Evolutionary conservation across 2,888 invertebrate genomes (phyloP), one percentile per base, ranked within the genome.

Genomic region (Clusia tigrina): DNA sequence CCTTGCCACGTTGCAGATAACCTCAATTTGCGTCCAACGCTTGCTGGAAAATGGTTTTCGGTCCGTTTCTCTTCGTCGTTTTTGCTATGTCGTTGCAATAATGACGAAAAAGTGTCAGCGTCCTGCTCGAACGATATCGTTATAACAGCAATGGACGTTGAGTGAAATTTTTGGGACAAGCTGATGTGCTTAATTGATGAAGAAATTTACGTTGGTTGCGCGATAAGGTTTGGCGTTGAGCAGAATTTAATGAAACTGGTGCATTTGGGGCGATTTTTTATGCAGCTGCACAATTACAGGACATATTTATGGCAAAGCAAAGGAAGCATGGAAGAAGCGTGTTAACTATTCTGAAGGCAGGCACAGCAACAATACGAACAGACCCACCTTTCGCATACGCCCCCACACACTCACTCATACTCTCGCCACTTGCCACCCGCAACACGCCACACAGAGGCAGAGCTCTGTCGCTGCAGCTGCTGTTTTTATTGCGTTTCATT

Each of bases 21-120:
- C 74, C 78, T 75, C 77, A 78, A 78, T 78, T 74, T 74, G 76
- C 78, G 72, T 67, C 69, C 77, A 77, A 15, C 23, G 23, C 42
- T 66, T 63, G 57, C 51, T 58, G 52, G 46, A 25, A 52, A 54
- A 65, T 18, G 54, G 51, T 46, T 54, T 26, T 62, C 55, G 15
- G 17, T 18, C n/a, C 46, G 42, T 23, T 38, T 25, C 62, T 62
- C 58, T 65, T 25, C 56, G 22, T 73, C 74, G 67, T 68, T 70
- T 71, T 76, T 71, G 70, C 65, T 54, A 68, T 69, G n/a, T 77
- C 78, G 77, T 71, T 78, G 71, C 77, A 69, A 77, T 79, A 79
- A 79, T 78, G 78, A 78, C 78, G 78, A 78, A 79, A 78, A 79
- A 78, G 78, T 79, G 78, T 78, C 78, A 78, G 76, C 77, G 72